Evolutionary conservation across 2,888 invertebrate species (phyloP).

Genomic region (Aporophyla lueneburgensis): DNA sequence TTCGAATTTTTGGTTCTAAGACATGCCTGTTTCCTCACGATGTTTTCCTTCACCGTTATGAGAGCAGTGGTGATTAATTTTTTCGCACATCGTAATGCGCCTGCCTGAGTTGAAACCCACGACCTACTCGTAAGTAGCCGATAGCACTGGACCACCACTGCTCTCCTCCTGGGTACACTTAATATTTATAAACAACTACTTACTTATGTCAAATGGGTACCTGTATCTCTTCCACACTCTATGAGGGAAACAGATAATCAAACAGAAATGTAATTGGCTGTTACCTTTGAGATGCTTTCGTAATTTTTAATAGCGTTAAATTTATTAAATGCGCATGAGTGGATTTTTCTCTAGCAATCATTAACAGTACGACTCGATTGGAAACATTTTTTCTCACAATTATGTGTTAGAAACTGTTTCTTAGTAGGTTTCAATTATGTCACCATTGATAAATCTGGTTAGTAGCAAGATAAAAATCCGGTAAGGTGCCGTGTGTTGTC

Average conservation of each 20-base stretch:
- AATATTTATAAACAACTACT: no score
- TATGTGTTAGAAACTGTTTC: slow-evolving; percentile 22
- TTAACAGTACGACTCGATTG: slow-evolving; percentile 2
- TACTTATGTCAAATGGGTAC: not conserved
- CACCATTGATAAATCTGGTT: slow-evolving; percentile 33
- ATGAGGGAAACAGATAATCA: slow-evolving; percentile 18
- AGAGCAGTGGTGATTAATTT: no score
- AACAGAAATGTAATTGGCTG: slow-evolving; percentile 23
- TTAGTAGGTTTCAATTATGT: slow-evolving; percentile 24
- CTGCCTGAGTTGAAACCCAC: no score
- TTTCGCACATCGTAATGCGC: no score
- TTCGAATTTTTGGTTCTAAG: no score
- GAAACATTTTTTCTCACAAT: slow-evolving; percentile 52
- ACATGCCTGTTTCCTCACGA: no score
- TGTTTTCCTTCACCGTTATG: no score
- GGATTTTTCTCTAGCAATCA: slow-evolving; percentile 42
- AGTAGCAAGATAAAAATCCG: no score
- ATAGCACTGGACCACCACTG: no score
- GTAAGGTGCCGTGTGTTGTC: no score
- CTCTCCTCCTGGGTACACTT: no score
- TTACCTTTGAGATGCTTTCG: slow-evolving; percentile 44
- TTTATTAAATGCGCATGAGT: slow-evolving; percentile 47
- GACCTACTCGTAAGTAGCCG: no score
- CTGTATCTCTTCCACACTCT: not conserved
- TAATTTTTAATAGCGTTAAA: slow-evolving; percentile 51